Base-by-base conservation (phyloP, 2,113 vertebrate genomes). In the Poeciliopsis turrubarensis region DNA sequence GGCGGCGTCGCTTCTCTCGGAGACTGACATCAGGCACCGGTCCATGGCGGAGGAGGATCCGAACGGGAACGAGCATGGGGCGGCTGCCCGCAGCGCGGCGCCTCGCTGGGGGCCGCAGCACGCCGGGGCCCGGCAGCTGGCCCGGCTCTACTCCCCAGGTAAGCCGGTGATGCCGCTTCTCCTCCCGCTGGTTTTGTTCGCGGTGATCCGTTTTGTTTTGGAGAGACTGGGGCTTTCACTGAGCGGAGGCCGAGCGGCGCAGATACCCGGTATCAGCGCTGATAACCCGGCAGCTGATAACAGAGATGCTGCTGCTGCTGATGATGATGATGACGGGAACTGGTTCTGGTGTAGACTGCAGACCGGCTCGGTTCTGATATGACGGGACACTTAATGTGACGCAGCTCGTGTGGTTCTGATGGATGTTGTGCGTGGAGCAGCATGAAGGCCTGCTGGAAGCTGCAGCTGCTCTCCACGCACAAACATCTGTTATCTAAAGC, bases 11-110 rank as follows among this genome's bases (percentile, higher is more conserved):
- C 82, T 92, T 78, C 93, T 94, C 89, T 95, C 93, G 61, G 93
- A 95, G 91, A 91, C 90, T 79, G 92, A 94, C 85, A 93, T 94
- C 88, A 81, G 81, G 82, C 91, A 92, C 77, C 90, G 94, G 85
- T 95, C 94, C 84, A 95, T 95, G 94, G 94, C 95, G 76, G 95
- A 95, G 83, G 94, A 95, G 89, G 94, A 95, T 87, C 95, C 94
- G 90, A 94, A 94, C 89, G 93, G 94, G 60, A 95, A 95, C 47
- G 94, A 95, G 87, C 94, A 94, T 15, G 94, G 94, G 66, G 91
- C 93, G 91, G 94, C 93, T 25, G 93, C 93, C 41, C 93, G 87
- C 84, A 93, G 93, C 89, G 84, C 90, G 57, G 88, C 79, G 34
- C 94, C 95, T 68, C 93, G 93, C 78, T 95, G 94, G 94, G 94